Evolutionary conservation across 2,797 vertebrate genomes (phyloP).

Genomic region (Alcedo atthis): DNA sequence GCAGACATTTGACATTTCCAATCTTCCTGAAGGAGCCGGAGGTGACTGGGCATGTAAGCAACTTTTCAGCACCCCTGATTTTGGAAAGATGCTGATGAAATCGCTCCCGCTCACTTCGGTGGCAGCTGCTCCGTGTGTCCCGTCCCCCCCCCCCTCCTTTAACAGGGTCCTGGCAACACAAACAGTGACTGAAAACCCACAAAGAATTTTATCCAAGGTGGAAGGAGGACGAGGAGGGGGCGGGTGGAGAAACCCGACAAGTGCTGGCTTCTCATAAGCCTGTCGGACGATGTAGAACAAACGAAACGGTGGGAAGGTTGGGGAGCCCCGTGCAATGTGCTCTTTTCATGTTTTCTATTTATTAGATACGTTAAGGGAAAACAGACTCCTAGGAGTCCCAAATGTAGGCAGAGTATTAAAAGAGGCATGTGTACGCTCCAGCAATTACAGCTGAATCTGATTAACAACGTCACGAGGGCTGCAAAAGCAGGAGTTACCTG

Average conservation of each 20-base stretch:
- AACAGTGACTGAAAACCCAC: not conserved
- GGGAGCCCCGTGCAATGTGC: not conserved
- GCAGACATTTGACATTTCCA: not conserved
- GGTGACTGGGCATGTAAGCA: conserved; percentile 2
- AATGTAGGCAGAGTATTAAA: conserved; percentile 62
- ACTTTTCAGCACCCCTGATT: not conserved
- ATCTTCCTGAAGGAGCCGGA: not conserved
- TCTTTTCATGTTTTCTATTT: conserved; percentile 64
- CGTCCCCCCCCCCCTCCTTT: not conserved
- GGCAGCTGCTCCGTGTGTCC: not conserved
- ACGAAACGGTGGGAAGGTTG: conserved; percentile 24
- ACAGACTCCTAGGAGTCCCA: conserved; percentile 66
- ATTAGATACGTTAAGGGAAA: conserved; percentile 69
- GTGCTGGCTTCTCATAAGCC: not conserved
- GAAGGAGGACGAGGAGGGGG: not conserved
- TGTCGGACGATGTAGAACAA: conserved; percentile 10
- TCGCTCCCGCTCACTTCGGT: not conserved
- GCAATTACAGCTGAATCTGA: conserved; percentile 74
- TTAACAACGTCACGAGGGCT: conserved; percentile 67
- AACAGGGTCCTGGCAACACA: conserved; percentile 11
- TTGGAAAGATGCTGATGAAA: not conserved
- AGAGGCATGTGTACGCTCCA: conserved; percentile 56
- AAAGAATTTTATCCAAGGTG: not conserved
- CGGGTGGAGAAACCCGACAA: not conserved
- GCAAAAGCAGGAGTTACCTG: conserved; percentile 66